These are phyloP conservation scores for Colletes latitarsis DNA, from an alignment of 1,140 invertebrate genomes.

Conservation along the genomic window DNA sequence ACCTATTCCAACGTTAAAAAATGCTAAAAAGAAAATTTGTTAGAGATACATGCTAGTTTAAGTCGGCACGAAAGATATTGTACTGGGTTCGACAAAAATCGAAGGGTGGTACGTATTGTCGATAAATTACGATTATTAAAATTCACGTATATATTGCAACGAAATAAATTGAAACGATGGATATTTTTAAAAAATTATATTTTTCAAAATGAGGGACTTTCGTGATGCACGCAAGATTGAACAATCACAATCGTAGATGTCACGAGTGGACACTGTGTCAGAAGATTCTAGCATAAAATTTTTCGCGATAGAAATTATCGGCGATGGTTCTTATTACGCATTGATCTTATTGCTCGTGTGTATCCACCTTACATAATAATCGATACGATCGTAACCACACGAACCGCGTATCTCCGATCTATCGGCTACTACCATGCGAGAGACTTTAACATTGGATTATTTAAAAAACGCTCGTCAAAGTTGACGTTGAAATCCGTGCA, in stretches of 20 bases:
- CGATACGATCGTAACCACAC: constrained; percentile 41
- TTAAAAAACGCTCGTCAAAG: neutral
- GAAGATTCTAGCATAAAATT: constrained; percentile 19
- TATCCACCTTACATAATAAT: constrained; percentile 48
- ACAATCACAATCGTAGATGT: too few relatives aligned
- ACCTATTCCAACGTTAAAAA: neutral
- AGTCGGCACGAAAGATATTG: too few relatives aligned
- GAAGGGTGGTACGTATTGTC: too few relatives aligned
- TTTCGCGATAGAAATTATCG: constrained; percentile 48
- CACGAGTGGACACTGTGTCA: neutral
- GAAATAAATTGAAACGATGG: too few relatives aligned
- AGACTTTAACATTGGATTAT: neutral
- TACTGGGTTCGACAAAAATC: too few relatives aligned
- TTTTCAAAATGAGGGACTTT: too few relatives aligned
- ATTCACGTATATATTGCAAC: too few relatives aligned
- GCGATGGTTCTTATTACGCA: constrained; percentile 42
- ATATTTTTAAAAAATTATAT: too few relatives aligned
- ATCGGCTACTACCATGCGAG: constrained; percentile 10
- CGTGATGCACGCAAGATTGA: too few relatives aligned
- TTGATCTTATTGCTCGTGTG: constrained; percentile 19
- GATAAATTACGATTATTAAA: too few relatives aligned
- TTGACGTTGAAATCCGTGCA: neutral
- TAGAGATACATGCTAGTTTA: too few relatives aligned
- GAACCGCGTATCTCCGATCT: constrained; percentile 27
- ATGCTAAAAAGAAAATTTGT: constrained; percentile 5